Base-by-base conservation (phyloP, 2,797 vertebrate genomes). In the Trematomus bernacchii region DNA sequence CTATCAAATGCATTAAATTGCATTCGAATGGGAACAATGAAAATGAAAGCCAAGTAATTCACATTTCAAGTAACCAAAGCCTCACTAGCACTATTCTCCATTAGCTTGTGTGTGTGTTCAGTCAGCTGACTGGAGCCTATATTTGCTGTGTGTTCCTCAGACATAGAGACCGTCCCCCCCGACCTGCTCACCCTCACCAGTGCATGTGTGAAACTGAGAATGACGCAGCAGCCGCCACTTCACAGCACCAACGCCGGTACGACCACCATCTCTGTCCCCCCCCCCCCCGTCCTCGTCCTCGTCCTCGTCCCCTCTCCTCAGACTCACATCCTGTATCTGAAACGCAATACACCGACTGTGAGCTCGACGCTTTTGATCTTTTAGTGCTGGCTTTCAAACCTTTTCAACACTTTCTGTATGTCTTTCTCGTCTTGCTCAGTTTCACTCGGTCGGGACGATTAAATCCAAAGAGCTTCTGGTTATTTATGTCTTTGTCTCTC, bases 121-220 rank as follows among this genome's bases (percentile, higher is more conserved):
- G 21, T 30, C 2, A 51, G 0, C 63, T 76, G 44, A 71, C 7
- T 9, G 43, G 8, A 71, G 11, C 3, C 15, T 54, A 0, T 51
- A 6, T 62, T 50, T 74, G 33, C 40, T 55, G 16, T 77, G 30
- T 68, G 67, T 68, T 66, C 59, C 1, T 76, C 85, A 95, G 94
- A 91, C 50, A 65, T 90, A 33, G 93, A 94, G 82, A 94, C 91
- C 0, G 82, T 95, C 59, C 92, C 94, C 44, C 94, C 94, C 10
- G 95, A 95, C 71, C 80, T 95, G 68, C 93, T 95, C 23, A 94
- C 93, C 1, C 91, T 95, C 62, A 95, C 94, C 50, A 79, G 90
- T 16, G 90, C 94, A 3, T 96, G 95, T 83, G 91, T 91, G 71
- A 96, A 96, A 80, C 92, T 96, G 66, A 89, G 94, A 87, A 95